Evolutionary conservation across 2,888 invertebrate genomes (phyloP), one percentile per base, ranked within the genome.

Genomic region (Hymenopus coronatus): DNA sequence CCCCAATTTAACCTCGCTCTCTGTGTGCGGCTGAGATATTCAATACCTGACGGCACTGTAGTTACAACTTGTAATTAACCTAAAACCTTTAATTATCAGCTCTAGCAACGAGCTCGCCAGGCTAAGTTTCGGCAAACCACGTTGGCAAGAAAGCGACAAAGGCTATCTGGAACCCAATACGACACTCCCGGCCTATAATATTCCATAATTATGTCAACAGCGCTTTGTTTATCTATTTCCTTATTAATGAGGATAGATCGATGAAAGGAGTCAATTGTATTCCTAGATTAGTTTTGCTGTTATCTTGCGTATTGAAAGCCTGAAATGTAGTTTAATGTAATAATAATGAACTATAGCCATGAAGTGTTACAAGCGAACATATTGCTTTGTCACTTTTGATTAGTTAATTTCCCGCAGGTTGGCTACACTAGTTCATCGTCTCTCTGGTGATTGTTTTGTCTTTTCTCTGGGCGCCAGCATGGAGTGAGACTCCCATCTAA

Each of bases 1-100:
- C 54, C 54, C 54, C 54, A 70, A 70, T 70, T 70, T 70, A 70
- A 70, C 54, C 54, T 20, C 54, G 25, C 54, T 70, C 54, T 70
- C 54, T 70, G 54, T 70, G 54, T 70, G 54, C 54, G 54, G 25
- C 30, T 15, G 28, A 30, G 83, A 83, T 40, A 84, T 84, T 84
- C 84, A 84, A 84, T 84, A 33, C 8, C 30, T 33, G 84, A 33
- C 84, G n/a, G 30, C 84, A 84, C 84, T 84, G 33, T 84, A 33
- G n/a, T n/a, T 30, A 82, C 83, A 82, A 87, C 82, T 88, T 89
- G 88, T 89, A 89, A 89, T 89, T 89, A 89, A 89, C 88, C 85
- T 88, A 85, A 89, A 88, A 89, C 89, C 89, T 84, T 89, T 89
- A 89, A 89, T 89, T 89, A 89, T 89, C 88, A 85, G 85, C 88